A percentile compares a stretch with the other conserved stretches of the same genome.
Evolutionary conservation across 2,888 invertebrate species (phyloP).

Genomic region (Halictus ligatus): DNA sequence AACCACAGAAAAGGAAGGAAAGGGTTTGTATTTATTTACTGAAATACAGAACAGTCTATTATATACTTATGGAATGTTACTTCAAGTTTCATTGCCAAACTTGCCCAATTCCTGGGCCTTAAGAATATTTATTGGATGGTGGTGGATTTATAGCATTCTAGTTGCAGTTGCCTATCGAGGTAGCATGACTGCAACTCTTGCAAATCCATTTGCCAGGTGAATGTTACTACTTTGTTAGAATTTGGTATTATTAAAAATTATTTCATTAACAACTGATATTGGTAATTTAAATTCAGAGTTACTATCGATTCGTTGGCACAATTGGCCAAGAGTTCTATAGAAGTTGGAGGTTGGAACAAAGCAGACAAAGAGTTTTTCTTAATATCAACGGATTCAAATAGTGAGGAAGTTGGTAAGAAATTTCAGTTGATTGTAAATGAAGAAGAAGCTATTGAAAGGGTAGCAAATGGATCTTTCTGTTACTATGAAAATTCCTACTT

Average conservation of each 20-base stretch:
- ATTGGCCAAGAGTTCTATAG: conserved; percentile 88
- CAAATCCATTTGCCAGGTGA: conserved; percentile 90
- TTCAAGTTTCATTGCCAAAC: conserved; percentile 91
- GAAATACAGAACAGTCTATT: conserved; percentile 90
- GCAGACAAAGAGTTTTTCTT: conserved; percentile 90
- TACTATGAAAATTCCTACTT: conserved; percentile 92
- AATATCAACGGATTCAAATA: conserved; percentile 88
- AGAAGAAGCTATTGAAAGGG: conserved; percentile 88
- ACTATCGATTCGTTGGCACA: conserved; percentile 92
- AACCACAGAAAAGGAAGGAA: conserved; percentile 72
- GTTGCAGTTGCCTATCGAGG: conserved; percentile 93
- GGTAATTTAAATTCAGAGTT: conserved; percentile 85
- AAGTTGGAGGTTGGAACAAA: conserved; percentile 90
- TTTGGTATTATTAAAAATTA: neutral
- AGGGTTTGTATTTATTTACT: conserved; percentile 89
- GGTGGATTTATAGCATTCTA: conserved; percentile 93
- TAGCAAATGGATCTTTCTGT: conserved; percentile 90
- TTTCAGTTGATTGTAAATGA: conserved; percentile 88
- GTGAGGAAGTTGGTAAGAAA: conserved; percentile 88
- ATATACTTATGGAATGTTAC: conserved; percentile 92
- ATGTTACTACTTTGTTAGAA: neutral
- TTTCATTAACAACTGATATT: neutral
- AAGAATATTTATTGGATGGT: conserved; percentile 93
- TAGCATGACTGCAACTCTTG: conserved; percentile 93
- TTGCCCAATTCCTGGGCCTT: conserved; percentile 93